Conservation (phyloP, 2,888 invertebrate species). For the Eristalis arbustorum region DNA sequence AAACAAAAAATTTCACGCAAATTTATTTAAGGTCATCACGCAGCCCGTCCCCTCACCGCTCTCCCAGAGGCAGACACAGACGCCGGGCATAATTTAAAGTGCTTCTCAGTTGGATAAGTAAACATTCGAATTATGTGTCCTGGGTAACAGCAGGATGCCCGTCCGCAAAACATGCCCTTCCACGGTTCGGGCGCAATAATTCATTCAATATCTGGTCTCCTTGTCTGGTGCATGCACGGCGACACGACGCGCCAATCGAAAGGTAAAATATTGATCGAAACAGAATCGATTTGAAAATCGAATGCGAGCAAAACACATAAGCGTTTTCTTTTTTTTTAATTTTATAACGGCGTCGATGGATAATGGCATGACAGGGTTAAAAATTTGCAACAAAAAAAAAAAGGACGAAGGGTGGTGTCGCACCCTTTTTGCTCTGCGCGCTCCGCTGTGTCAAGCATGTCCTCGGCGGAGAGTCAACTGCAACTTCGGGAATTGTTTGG, state of each 20-base stretch:
- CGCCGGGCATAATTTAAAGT: constrained; percentile 58
- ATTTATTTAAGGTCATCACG: constrained; percentile 68
- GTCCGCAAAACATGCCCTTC: constrained; percentile 80
- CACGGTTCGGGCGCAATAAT: constrained; percentile 69
- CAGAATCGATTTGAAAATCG: constrained; percentile 69
- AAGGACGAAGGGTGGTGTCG: constrained; percentile 40
- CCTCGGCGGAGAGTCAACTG: constrained; percentile 78
- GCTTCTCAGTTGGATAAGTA: constrained; percentile 69
- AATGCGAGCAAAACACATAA: constrained; percentile 15
- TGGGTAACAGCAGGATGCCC: constrained; percentile 77
- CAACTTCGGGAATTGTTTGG: constrained; percentile 80
- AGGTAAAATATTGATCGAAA: constrained; percentile 68
- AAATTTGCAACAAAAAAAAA: constrained; percentile 42
- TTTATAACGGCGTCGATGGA: constrained; percentile 64
- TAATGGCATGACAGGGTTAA: constrained; percentile 66
- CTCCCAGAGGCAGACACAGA: not conserved
- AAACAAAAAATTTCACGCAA: constrained; percentile 69
- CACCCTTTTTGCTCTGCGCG: constrained; percentile 26
- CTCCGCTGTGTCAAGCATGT: constrained; percentile 61
- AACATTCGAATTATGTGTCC: constrained; percentile 66
- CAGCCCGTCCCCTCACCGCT: not conserved
- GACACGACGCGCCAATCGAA: constrained; percentile 32
- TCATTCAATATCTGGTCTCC: constrained; percentile 54
- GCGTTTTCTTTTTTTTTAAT: constrained; percentile 52
- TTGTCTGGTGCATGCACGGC: constrained; percentile 41